phyloP scores from a whole-genome alignment of 1,140 invertebrate genomes.

The Matsumurasca onukii region DNA sequence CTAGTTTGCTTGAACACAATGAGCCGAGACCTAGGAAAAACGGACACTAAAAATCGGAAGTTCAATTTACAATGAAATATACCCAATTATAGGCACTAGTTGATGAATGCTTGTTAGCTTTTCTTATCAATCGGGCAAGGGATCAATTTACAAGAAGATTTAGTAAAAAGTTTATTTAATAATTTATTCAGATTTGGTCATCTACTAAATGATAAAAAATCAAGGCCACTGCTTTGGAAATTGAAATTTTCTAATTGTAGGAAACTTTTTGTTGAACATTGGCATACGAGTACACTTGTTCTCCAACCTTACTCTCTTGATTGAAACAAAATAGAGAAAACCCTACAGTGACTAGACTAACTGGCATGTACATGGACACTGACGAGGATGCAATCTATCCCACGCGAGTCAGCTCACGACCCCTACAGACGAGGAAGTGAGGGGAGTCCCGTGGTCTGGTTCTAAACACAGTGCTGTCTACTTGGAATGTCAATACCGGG shows the following conservation, averaged over 20 bases:
- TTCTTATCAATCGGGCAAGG: constrained; percentile 9
- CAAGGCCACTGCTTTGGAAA: constrained; percentile 26
- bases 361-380: constrained; percentile 14
- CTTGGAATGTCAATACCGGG: constrained; percentile 12
- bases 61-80: constrained; percentile 32
- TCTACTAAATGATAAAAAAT: constrained; percentile 17
- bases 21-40: constrained; percentile 26
- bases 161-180: constrained; percentile 27
- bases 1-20: constrained; percentile 36
- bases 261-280: constrained; percentile 21
- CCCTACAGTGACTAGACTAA: constrained; percentile 28
- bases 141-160: constrained; percentile 28
- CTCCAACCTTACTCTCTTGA: not conserved
- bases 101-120: constrained; percentile 30
- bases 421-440: too few species aligned
- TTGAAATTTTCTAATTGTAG: constrained; percentile 15
- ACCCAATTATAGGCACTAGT: constrained; percentile 27
- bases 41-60: constrained; percentile 24
- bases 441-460: not conserved
- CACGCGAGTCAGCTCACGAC: not conserved
- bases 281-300: not conserved
- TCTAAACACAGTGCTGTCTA: constrained; percentile 20
- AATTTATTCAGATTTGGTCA: constrained; percentile 21
- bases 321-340: not conserved
- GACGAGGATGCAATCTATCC: not conserved